Evolutionary conservation across 2,888 invertebrate species (phyloP).

Genomic region (Mechanitis messenoides): DNA sequence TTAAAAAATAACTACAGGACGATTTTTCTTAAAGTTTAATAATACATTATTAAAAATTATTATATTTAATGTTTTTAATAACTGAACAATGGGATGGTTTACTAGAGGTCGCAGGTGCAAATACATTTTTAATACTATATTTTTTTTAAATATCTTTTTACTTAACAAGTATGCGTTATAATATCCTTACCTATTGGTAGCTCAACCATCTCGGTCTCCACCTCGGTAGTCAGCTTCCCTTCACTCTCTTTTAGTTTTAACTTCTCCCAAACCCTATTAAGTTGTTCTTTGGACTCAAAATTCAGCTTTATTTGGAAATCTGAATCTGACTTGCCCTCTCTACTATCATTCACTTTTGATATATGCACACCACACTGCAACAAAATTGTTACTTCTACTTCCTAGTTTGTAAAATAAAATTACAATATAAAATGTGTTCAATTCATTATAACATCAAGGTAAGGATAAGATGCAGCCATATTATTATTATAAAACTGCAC

Average conservation of each 20-base stretch:
- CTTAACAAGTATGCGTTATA: neutral
- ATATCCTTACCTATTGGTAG: conserved; percentile 19
- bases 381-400: neutral
- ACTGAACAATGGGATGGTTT: too few species aligned
- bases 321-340: conserved; percentile 15
- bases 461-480: too few species aligned
- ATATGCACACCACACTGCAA: conserved; percentile 28
- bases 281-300: conserved; percentile 23
- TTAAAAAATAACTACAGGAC: too few species aligned
- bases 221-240: conserved; percentile 25
- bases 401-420: neutral
- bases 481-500: too few species aligned
- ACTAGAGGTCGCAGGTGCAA: too few species aligned
- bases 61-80: too few species aligned
- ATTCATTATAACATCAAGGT: too few species aligned
- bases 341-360: conserved; percentile 24
- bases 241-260: conserved; percentile 24
- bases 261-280: conserved; percentile 19
- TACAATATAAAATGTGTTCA: neutral
- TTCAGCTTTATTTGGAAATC: conserved; percentile 26
- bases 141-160: neutral
- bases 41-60: too few species aligned
- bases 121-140: too few species aligned
- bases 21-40: too few species aligned
- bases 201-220: conserved; percentile 9